Conservation (phyloP, 2,113 vertebrate genomes). For the Xenus cinereus region DNA sequence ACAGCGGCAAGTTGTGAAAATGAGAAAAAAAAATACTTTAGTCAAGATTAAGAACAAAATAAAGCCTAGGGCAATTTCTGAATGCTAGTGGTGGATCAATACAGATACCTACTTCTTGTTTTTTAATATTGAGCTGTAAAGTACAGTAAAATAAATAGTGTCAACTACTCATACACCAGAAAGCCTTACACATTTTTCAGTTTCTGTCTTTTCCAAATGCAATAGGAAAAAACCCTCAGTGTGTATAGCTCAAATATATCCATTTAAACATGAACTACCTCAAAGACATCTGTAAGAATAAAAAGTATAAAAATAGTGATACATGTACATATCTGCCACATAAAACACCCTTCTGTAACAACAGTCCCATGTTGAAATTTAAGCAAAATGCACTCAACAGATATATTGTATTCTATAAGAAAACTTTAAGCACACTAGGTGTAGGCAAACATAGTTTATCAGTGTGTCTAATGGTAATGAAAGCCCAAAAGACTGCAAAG, state of each 20-base stretch:
- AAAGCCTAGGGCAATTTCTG: not conserved
- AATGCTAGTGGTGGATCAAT: not conserved
- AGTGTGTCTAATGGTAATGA: not conserved
- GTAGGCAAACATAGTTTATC: not conserved
- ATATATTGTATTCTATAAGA: not conserved
- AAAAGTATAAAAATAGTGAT: not conserved
- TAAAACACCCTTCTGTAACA: not conserved
- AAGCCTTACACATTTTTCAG: not conserved
- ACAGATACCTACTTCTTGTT: not conserved
- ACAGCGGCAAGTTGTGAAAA: not conserved
- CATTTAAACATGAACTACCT: not conserved
- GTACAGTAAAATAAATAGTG: not conserved
- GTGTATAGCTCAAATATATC: not conserved
- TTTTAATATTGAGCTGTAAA: not conserved
- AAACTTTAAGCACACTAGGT: not conserved
- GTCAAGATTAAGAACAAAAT: not conserved
- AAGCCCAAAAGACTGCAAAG: not conserved
- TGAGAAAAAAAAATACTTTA: not conserved
- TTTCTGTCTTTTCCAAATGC: not conserved
- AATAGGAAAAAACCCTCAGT: not conserved
- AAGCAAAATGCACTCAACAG: not conserved
- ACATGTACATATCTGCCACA: not conserved
- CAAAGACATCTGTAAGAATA: not conserved
- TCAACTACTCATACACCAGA: not conserved
- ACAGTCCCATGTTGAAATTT: not conserved